phyloP scores from a whole-genome alignment of 2,797 vertebrate genomes.

The Eulemur mongoz region DNA sequence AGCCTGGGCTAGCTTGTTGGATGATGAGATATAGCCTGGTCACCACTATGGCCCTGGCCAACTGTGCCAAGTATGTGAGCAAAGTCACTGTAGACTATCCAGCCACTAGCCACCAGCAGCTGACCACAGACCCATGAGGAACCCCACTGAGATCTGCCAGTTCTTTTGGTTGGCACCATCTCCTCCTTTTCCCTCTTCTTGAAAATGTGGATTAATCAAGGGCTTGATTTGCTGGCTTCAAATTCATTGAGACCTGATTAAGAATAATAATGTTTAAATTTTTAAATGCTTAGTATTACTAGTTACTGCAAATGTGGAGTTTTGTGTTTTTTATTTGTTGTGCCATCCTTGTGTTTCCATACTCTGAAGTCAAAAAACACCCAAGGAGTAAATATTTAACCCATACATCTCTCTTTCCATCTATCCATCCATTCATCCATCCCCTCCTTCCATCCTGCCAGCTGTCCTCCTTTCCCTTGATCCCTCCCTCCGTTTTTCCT shows the following conservation, averaged over 20 bases:
- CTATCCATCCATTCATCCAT: not conserved
- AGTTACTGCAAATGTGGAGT: not conserved
- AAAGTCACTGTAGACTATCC: not conserved
- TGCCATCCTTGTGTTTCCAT: not conserved
- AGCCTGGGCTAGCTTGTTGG: not conserved
- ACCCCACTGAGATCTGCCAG: not conserved
- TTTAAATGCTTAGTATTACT: not conserved
- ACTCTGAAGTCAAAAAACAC: not conserved
- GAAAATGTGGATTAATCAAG: not conserved
- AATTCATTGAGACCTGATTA: not conserved
- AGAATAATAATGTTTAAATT: not conserved
- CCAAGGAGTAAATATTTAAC: not conserved
- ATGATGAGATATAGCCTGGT: not conserved
- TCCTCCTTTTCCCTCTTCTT: not conserved
- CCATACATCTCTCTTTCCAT: not conserved
- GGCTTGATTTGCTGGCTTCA: not conserved
- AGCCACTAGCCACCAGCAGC: not conserved
- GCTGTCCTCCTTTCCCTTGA: not conserved
- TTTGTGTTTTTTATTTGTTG: not conserved
- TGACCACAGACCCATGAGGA: not conserved
- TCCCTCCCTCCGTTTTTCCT: not conserved
- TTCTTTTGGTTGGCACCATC: not conserved
- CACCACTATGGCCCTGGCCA: not conserved
- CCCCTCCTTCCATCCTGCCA: not conserved
- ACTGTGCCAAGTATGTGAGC: not conserved